These are phyloP conservation scores for Macaria notata DNA, from an alignment of 2,888 invertebrate species.

Conservation along the genomic window DNA sequence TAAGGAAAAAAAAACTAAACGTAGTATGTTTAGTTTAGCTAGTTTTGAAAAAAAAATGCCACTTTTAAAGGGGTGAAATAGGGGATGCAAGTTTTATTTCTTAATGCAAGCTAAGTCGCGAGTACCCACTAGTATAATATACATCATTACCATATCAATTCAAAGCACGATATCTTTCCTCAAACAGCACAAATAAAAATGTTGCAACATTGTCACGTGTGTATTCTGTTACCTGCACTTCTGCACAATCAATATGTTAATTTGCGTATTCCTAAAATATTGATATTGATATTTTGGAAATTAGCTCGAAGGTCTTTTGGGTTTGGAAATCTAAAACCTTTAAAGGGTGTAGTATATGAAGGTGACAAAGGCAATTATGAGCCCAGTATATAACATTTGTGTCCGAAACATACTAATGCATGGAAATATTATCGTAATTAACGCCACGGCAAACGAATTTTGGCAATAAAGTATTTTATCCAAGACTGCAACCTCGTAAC, in stretches of 20 bases:
- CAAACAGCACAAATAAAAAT: too few relatives aligned
- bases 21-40: too few relatives aligned
- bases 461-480: neutral
- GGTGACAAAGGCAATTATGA: constrained; percentile 9
- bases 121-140: too few relatives aligned
- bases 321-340: neutral
- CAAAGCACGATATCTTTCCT: too few relatives aligned
- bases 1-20: too few relatives aligned
- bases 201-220: too few relatives aligned
- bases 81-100: too few relatives aligned
- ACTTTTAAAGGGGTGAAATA: too few relatives aligned
- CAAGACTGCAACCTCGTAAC: constrained; percentile 3
- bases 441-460: constrained; percentile 4
- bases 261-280: constrained; percentile 16
- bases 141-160: too few relatives aligned
- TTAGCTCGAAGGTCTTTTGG: constrained; percentile 3
- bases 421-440: constrained; percentile 21
- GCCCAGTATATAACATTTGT: constrained; percentile 15
- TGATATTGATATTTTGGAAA: constrained; percentile 14
- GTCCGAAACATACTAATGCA: constrained; percentile 19
- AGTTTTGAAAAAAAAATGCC: too few relatives aligned
- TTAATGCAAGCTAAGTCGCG: too few relatives aligned
- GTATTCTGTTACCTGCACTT: too few relatives aligned
- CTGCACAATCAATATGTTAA: neutral
- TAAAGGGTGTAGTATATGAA: constrained; percentile 11